Evolutionary conservation across 2,113 vertebrate species (phyloP), one percentile per base, ranked within the genome.

Genomic region (Himantopus leucocephalus): DNA sequence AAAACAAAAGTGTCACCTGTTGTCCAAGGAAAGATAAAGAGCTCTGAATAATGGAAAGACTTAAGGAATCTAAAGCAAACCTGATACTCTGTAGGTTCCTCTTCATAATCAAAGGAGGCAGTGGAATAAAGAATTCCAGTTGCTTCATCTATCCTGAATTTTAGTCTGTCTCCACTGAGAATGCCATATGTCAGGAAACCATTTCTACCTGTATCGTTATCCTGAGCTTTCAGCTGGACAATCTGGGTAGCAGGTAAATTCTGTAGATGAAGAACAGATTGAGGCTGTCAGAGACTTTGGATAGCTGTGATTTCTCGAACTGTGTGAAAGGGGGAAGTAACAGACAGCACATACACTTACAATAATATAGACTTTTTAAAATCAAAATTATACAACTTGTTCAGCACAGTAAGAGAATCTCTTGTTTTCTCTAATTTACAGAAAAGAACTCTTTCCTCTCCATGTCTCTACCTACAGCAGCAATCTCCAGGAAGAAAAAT

Each of bases 51-150:
- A 63, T 14, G 8, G 63, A 74, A 45, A 56, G 52, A 20, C 34
- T 55, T 41, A 26, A 79, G 53, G 80, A 87, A 67, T 56, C 47
- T 52, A 45, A 95, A 93, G 73, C 94, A 93, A 82, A 97, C 97
- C 97, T 96, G 96, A n/a, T 97, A 97, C 58, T 97, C 97, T 4
- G 21, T 96, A 48, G 95, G 88, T 55, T 95, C 97, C n/a, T 92
- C 94, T 92, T 98, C 97, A 41, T 96, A 98, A 79, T 98, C 97
- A 88, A 98, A 97, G 81, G 93, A 17, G 48, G 17, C 35, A 24
- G 47, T 87, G 58, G 97, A 96, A 83, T 94, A 97, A 67, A 98
- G 92, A 53, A 91, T 84, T 85, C 97, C 97, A 55, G 88, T 97
- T 35, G 63, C 74, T 88, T 94, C 90, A 48, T 97, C 80, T 91